Evolutionary conservation across 2,888 invertebrate species (phyloP).

Genomic region (Stegophylla sp.): DNA sequence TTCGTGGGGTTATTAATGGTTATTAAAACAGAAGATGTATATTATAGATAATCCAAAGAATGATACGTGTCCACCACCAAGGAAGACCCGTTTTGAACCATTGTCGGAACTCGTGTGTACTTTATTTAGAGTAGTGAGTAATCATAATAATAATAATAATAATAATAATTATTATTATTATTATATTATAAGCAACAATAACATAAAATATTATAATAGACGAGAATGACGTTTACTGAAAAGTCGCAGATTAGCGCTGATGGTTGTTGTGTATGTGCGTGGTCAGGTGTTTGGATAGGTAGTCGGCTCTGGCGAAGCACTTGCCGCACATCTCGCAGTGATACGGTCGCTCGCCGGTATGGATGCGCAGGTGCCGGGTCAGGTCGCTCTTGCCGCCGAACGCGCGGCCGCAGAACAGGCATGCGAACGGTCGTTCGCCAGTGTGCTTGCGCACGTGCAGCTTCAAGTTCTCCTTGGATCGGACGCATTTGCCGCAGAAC

Average conservation of each 20-base stretch:
- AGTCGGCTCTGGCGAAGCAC: slow-evolving; percentile 88
- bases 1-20: too few species aligned
- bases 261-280: slow-evolving; percentile 77
- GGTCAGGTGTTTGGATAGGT: slow-evolving; percentile 87
- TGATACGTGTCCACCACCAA: background rate
- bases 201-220: background rate
- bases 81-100: slow-evolving; percentile 17
- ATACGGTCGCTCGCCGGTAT: slow-evolving; percentile 88
- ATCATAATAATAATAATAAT: slow-evolving; percentile 15
- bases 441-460: slow-evolving; percentile 87
- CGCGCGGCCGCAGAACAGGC: slow-evolving; percentile 85
- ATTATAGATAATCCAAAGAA: background rate
- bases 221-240: background rate
- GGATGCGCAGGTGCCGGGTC: slow-evolving; percentile 84
- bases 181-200: background rate
- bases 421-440: slow-evolving; percentile 88
- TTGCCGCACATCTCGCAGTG: slow-evolving; percentile 92
- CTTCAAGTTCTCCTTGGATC: slow-evolving; percentile 86
- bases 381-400: slow-evolving; percentile 88
- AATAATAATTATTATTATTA: background rate
- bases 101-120: background rate
- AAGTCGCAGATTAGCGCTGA: slow-evolving; percentile 25
- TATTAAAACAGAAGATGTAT: background rate
- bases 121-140: slow-evolving; percentile 2
- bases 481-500: slow-evolving; percentile 87